Base-by-base conservation (phyloP, 2,888 invertebrate genomes). In the Arenicola marina region DNA sequence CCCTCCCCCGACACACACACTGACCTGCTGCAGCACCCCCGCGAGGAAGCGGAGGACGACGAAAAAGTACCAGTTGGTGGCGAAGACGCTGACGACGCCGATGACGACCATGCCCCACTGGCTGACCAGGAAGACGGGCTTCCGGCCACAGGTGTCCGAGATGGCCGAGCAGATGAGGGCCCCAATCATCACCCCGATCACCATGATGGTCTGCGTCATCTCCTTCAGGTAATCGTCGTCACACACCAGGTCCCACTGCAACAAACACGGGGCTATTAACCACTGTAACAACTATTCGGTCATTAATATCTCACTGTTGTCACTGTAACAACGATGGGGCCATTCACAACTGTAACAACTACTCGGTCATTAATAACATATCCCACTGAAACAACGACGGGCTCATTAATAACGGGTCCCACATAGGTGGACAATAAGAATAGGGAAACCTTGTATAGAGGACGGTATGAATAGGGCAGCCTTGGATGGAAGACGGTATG, bases 161-260 rank as follows among this genome's bases (percentile, higher is more conserved):
- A 75, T 57, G 26, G 61, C 34, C 3, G 73, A 61, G 67, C 72
- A 73, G 45, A 67, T 21, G 58, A 75, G 63, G 43, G 74, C 73
- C 2, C 74, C 74, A 2, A 73, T 31, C 64, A 74, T 66, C 7
- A 73, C 73, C 1, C 74, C 74, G 31, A 67, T 53, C 43, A 73
- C 70, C 51, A 72, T 69, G 4, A 74, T 59, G 2, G 74, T 69
- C 64, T 72, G 71, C 7, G 73, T 61, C 33, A 62, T 57, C 57
- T 74, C 70, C 33, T 62, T 61, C 58, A 70, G 51, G 59, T 65
- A 69, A 32, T 46, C 61, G 15, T 59, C 43, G 59, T 71, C 70
- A 43, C 74, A 74, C n/a, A 74, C 73, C 54, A 74, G 59, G 38
- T 73, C 67, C 73, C 73, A 74, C 74, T 74, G 68, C 3, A 62